These are phyloP conservation scores for Plutella xylostella DNA, from an alignment of 2,888 invertebrate genomes.

Conservation along the genomic window DNA sequence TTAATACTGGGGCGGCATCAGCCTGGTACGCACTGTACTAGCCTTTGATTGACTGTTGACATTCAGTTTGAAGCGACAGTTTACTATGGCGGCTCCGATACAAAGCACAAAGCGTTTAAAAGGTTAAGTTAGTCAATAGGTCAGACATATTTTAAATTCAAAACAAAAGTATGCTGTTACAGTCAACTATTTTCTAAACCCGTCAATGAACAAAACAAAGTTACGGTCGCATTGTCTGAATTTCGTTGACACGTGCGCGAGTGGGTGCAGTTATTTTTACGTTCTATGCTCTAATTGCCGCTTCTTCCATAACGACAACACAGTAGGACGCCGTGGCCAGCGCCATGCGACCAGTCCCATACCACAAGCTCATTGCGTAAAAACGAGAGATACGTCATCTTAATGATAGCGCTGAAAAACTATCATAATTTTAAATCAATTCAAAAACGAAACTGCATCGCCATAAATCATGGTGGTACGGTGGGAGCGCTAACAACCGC, in stretches of 20 bases:
- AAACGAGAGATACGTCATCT: no score
- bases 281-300: constrained; percentile 37
- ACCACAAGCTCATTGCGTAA: no score
- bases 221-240: background rate
- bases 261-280: constrained; percentile 34
- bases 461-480: no score
- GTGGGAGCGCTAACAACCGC: no score
- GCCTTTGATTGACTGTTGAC: constrained; percentile 53
- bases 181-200: background rate
- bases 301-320: no score
- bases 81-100: constrained; percentile 15
- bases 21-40: constrained; percentile 23
- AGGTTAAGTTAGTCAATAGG: background rate
- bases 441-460: no score
- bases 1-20: constrained; percentile 15
- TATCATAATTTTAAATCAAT: no score
- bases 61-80: constrained; percentile 27
- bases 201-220: background rate
- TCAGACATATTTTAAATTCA: background rate
- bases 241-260: constrained; percentile 12
- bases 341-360: no score
- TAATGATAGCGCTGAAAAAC: no score
- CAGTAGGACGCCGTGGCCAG: no score
- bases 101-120: background rate
- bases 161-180: background rate